A percentile compares a stretch with the other conserved stretches of the same genome.
Evolutionary conservation across 35 echinoderm and acorn worm genomes (phyloP).

Genomic region (Diadema setosum): DNA sequence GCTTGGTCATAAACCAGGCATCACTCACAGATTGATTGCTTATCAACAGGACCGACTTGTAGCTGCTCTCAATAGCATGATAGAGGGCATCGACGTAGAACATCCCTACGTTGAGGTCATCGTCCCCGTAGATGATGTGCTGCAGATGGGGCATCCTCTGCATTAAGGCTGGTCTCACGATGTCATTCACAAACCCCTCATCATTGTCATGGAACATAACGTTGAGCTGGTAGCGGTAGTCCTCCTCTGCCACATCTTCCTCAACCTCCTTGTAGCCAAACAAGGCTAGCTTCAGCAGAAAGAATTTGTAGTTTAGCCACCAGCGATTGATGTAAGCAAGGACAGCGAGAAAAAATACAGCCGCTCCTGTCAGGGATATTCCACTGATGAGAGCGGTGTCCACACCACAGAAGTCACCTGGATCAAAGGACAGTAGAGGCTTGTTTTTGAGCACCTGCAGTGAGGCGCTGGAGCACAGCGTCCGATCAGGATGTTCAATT

Average conservation of each 20-base stretch:
- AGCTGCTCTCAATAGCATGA: not conserved
- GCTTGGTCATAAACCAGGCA: conserved; percentile 6
- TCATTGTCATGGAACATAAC: not conserved
- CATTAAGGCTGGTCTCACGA: not conserved
- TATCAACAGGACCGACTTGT: conserved; percentile 12
- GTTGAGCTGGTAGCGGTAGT: not conserved
- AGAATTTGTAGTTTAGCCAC: conserved; percentile 11
- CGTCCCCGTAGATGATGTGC: not conserved
- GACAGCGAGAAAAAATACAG: not conserved
- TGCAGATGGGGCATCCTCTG: not conserved
- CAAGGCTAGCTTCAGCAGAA: not conserved
- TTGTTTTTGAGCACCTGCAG: not conserved
- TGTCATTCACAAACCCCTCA: not conserved
- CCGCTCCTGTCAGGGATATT: not conserved
- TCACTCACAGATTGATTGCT: not conserved
- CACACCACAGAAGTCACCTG: not conserved
- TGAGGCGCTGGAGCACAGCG: not conserved
- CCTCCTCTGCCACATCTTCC: not conserved
- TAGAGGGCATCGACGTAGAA: not conserved
- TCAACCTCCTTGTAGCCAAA: not conserved
- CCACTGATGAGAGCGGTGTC: not conserved
- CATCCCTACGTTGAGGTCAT: not conserved
- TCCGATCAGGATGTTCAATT: not conserved
- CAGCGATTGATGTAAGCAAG: not conserved
- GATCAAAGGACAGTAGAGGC: not conserved